Evolutionary conservation across 2,113 vertebrate species (phyloP), one percentile per base, ranked within the genome.

Genomic region (Pseudopodoces humilis): DNA sequence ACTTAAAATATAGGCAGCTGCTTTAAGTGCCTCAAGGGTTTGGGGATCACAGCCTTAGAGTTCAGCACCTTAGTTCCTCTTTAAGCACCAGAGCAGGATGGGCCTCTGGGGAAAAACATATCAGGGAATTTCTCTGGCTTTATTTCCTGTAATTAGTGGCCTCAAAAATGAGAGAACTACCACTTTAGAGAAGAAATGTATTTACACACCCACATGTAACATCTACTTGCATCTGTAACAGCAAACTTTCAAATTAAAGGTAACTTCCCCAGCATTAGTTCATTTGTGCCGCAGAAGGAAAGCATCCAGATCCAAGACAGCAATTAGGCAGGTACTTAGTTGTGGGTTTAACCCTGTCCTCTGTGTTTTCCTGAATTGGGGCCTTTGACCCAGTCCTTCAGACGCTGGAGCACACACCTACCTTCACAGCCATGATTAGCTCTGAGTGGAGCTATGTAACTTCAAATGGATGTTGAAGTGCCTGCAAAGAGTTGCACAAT

Each of bases 201-300:
- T 95, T 93, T 88, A 96, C 83, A 84, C 72, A 50, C 84, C 76
- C 83, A 83, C 62, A n/a, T 62, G 50, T 72, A 95, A 96, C 93
- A 95, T 85, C 95, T 90, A 77, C 78, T 93, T 96, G 94, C 49
- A 86, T 93, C 76, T 78, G 65, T 86, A 93, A 93, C 68, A 96
- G 86, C 90, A 84, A 93, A 96, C 86, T 95, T 95, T 96, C 92
- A 96, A 96, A 95, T 97, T 96, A 97, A 93, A 96, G 94, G 94
- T 88, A 93, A 93, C 94, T 93, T 94, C 83, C 79, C 41, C 50
- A 62, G 83, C 46, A 1, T 97, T 96, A 79, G 83, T 71, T 95
- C 86, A 84, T 92, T 95, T 75, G 62, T 71, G 88, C 90, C 3
- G 0, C 44, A 75, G 92, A 90, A 96, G 85, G 88, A 92, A 94